Evolutionary conservation across 2,888 invertebrate species (phyloP).

Genomic region (Erannis defoliaria): DNA sequence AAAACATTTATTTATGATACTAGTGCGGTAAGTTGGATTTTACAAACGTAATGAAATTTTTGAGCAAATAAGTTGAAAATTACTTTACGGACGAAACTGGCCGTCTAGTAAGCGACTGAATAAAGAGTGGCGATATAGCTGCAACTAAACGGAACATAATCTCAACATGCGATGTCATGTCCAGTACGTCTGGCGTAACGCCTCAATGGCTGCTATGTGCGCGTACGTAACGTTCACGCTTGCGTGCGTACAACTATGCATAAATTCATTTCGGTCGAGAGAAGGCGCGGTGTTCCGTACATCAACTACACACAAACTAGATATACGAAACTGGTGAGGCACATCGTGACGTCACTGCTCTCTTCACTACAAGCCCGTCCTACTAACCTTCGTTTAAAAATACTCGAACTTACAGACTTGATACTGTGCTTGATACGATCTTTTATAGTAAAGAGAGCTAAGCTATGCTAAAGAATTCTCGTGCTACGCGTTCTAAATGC

Average conservation of each 20-base stretch:
- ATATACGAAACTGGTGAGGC: slow-evolving; percentile 70
- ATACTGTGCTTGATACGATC: not conserved
- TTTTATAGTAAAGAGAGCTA: slow-evolving; percentile 30
- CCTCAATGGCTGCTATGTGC: not conserved
- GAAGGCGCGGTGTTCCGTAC: slow-evolving; percentile 62
- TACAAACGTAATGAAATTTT: too few relatives aligned
- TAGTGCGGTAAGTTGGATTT: too few relatives aligned
- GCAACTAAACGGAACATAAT: too few relatives aligned
- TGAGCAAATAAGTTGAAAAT: too few relatives aligned
- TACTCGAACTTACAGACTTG: not conserved
- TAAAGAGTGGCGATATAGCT: too few relatives aligned
- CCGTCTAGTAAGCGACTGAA: too few relatives aligned
- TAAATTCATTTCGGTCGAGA: slow-evolving; percentile 48
- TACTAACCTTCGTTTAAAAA: slow-evolving; percentile 12
- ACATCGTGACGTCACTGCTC: slow-evolving; percentile 71
- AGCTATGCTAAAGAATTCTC: slow-evolving; percentile 49
- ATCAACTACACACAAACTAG: slow-evolving; percentile 46
- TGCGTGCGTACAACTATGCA: slow-evolving; percentile 36
- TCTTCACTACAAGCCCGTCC: slow-evolving; percentile 30
- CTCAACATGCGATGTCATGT: too few relatives aligned
- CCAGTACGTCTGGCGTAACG: too few relatives aligned
- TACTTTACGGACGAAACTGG: too few relatives aligned
- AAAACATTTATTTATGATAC: too few relatives aligned
- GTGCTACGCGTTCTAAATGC: slow-evolving; percentile 78
- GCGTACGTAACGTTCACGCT: slow-evolving; percentile 12